A percentile compares a stretch with the other conserved stretches of the same genome.
phyloP scores from a whole-genome alignment of 2,888 invertebrate species.

The Hydriomena furcata region DNA sequence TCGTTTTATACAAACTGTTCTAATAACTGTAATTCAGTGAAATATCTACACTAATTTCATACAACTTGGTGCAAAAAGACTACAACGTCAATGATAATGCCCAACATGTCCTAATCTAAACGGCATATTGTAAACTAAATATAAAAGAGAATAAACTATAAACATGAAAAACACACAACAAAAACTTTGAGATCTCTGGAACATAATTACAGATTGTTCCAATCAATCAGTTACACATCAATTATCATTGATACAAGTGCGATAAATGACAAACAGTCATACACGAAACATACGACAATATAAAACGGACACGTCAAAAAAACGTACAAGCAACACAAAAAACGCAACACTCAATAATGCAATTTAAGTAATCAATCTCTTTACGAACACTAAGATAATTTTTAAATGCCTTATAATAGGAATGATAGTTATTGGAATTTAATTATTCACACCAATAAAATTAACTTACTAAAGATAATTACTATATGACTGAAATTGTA shows the following conservation, averaged over 20 bases:
- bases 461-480: constrained; percentile 9
- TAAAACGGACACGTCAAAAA: constrained; percentile 30
- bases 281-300: neutral
- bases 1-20: constrained; percentile 14
- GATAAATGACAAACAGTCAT: constrained; percentile 31
- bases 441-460: constrained; percentile 41
- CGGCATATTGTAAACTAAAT: constrained; percentile 31
- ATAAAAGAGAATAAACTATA: constrained; percentile 30
- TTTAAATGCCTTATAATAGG: constrained; percentile 62
- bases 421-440: constrained; percentile 52
- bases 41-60: constrained; percentile 23
- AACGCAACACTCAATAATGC: constrained; percentile 40
- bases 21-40: constrained; percentile 10
- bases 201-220: constrained; percentile 28
- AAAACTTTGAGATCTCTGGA: constrained; percentile 58
- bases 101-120: constrained; percentile 26
- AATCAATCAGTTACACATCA: constrained; percentile 29
- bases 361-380: constrained; percentile 25
- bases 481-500: neutral
- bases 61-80: constrained; percentile 52
- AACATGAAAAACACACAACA: constrained; percentile 35
- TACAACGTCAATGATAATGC: constrained; percentile 30
- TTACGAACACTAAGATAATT: constrained; percentile 17
- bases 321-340: constrained; percentile 39
- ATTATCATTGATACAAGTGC: constrained; percentile 29